Evolutionary conservation across 2,113 vertebrate genomes (phyloP), one percentile per base, ranked within the genome.

Genomic region (Cottus gobio): DNA sequence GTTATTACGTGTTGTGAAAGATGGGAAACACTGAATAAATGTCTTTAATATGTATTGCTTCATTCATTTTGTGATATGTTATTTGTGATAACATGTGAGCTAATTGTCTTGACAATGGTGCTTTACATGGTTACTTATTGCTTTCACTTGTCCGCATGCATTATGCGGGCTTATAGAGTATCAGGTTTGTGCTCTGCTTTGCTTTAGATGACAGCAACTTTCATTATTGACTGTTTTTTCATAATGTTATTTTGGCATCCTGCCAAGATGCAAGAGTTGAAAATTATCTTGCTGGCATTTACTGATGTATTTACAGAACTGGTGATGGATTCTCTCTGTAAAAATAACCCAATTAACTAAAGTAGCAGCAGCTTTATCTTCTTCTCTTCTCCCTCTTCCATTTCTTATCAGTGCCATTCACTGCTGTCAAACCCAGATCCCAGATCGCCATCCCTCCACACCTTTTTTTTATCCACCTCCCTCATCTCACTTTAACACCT

Each of bases 311-410:
- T 83, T 83, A 76, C 64, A 66, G 68, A 79, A 82, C 87, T 71
- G 48, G 56, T 82, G 87, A 88, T 75, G 77, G 79, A 89, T 90
- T 82, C 72, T 89, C 66, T 61, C 58, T 56, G 61, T 71, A 60
- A 80, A 86, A 89, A 91, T 84, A 90, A 93, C 83, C 79, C 89
- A 89, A 82, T 88, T 89, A 85, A 79, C 50, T 84, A 70, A 87
- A 89, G 85, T 82, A 84, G 75, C 80, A 79, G 75, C 83, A 69
- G 81, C 81, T 87, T 86, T 48, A 81, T 83, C 82, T 66, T 75
- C 71, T 65, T 54, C 71, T 69, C 80, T 54, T 61, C 63, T 36
- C 62, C 39, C 20, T 70, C 75, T 61, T 71, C 75, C 83, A 86
- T 88, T 87, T 52, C 80, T 84, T 85, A 87, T 89, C 88, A 64